Base-by-base conservation (phyloP, 2,888 invertebrate species). In the Cheilosia vernalis region DNA sequence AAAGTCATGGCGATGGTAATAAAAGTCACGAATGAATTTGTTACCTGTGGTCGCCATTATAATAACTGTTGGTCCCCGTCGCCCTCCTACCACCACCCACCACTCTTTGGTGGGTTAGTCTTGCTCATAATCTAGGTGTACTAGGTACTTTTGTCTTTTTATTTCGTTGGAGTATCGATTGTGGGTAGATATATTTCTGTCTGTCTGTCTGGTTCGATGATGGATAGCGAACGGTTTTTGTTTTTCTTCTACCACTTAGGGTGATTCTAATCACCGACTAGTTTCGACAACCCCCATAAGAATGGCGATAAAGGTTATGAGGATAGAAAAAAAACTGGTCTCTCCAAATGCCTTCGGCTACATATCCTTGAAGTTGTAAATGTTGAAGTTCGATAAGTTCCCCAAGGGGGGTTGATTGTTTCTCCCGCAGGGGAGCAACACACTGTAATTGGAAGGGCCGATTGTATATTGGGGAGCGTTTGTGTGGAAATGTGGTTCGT, bases 191-290 rank as follows among this genome's bases (percentile, higher is more conserved):
- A 1, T 1, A 15, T 17, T 15, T n/a, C 1, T 19, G 49, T 49
- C 49, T 49, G 49, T 49, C 49, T 49, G 49, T 49, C 49, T 49
- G 19, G 49, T 44, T 17, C 49, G 19, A 21, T 21, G 49, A 21
- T 49, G 4, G 21, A 49, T 49, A 21, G n/a, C 2, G 17, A 19
- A 2, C 0, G 44, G 17, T 17, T 47, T 17, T n/a, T n/a, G n/a
- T n/a, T n/a, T 19, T 44, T 44, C 2, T 44, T 9, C 10, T 10
- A 17, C 6, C 44, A 17, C n/a, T 44, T 47, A 47, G 17, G n/a
- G 6, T 47, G 44, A 47, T 47, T 47, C 44, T 47, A 47, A n/a
- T 47, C n/a, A 19, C 17, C 17, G 44, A 47, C 17, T 47, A 44
- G 17, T 44, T 44, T 37, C 37, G 44, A 44, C n/a, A 5, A 9